phyloP scores from a whole-genome alignment of 2,888 invertebrate species.

The Caenorhabditis sp. region DNA sequence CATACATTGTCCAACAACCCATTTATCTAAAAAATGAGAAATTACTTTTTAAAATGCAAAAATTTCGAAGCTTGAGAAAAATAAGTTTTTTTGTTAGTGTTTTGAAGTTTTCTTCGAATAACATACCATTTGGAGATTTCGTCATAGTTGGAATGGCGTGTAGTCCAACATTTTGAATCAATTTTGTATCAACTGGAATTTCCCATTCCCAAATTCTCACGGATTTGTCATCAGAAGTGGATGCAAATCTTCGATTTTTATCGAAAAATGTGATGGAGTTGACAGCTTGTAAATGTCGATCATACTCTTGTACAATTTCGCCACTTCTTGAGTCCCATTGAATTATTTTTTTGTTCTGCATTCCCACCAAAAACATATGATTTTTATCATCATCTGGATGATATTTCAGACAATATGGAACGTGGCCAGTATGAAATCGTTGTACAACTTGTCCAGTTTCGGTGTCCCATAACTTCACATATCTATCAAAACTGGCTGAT shows the following conservation, averaged over 20 bases:
- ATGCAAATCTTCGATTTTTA: slow-evolving; percentile 94
- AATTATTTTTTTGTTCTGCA: slow-evolving; percentile 98
- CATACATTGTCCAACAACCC: slow-evolving; percentile 98
- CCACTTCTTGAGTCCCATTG: slow-evolving; percentile 97
- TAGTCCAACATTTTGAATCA: slow-evolving; percentile 98
- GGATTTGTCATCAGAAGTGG: slow-evolving; percentile 98
- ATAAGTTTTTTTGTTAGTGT: too few relatives aligned
- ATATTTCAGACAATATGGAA: slow-evolving; percentile 97
- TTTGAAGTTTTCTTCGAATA: too few relatives aligned
- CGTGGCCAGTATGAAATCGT: slow-evolving; percentile 91
- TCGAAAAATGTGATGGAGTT: slow-evolving; percentile 99
- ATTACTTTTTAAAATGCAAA: background rate
- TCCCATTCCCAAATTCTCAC: slow-evolving; percentile 98
- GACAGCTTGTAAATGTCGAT: slow-evolving; percentile 96
- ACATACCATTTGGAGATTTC: slow-evolving; percentile 84
- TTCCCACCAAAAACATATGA: slow-evolving; percentile 91
- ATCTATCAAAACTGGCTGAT: slow-evolving; percentile 92
- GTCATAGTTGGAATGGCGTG: slow-evolving; percentile 98
- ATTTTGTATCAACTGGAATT: slow-evolving; percentile 92
- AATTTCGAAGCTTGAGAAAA: background rate
- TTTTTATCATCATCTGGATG: slow-evolving; percentile 97
- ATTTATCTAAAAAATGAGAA: slow-evolving; percentile 81
- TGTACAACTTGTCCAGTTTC: slow-evolving; percentile 81
- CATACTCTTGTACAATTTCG: slow-evolving; percentile 91
- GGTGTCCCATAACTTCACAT: slow-evolving; percentile 98